A percentile compares a stretch with the other conserved stretches of the same genome.
Conservation (phyloP, 2,888 invertebrate species). For the Furcula furcula region DNA sequence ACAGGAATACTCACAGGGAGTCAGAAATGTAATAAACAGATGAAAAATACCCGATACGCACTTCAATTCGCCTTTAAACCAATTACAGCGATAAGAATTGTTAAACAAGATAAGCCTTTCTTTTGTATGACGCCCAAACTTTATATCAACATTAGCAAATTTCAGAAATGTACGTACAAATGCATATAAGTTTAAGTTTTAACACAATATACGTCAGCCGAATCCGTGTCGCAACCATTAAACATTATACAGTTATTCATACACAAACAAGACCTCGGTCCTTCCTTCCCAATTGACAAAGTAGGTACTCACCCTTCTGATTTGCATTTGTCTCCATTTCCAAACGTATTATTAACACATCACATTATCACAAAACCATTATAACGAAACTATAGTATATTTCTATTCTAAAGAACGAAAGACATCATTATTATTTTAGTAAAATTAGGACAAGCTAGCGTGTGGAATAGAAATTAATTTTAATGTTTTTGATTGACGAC, state of each 20-base stretch:
- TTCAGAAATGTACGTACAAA: slow-evolving; percentile 8
- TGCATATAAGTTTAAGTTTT: slow-evolving; percentile 19
- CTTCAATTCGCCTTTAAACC: slow-evolving; percentile 17
- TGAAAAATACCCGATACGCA: slow-evolving; percentile 14
- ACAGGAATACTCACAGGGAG: slow-evolving; percentile 24
- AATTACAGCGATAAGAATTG: slow-evolving; percentile 32
- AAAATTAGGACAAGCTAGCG: slow-evolving; percentile 50
- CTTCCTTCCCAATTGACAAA: slow-evolving; percentile 36
- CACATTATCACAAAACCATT: slow-evolving; percentile 65
- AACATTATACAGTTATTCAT: slow-evolving; percentile 72
- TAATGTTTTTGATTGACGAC: slow-evolving; percentile 36
- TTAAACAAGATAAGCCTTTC: slow-evolving; percentile 36
- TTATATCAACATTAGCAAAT: slow-evolving; percentile 4
- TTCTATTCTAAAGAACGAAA: slow-evolving; percentile 16
- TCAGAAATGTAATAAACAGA: slow-evolving; percentile 15
- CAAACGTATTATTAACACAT: slow-evolving; percentile 48
- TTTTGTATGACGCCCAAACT: slow-evolving; percentile 26
- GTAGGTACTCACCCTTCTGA: slow-evolving; percentile 66
- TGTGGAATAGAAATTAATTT: slow-evolving; percentile 29
- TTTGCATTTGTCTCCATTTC: slow-evolving; percentile 76
- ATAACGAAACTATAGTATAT: slow-evolving; percentile 26
- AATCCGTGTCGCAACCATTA: slow-evolving; percentile 58
- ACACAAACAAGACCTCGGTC: slow-evolving; percentile 64
- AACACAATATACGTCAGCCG: slow-evolving; percentile 44
- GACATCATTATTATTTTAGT: slow-evolving; percentile 29